phyloP scores from a whole-genome alignment of 2,888 invertebrate species.

The Sympetrum striolatum region DNA sequence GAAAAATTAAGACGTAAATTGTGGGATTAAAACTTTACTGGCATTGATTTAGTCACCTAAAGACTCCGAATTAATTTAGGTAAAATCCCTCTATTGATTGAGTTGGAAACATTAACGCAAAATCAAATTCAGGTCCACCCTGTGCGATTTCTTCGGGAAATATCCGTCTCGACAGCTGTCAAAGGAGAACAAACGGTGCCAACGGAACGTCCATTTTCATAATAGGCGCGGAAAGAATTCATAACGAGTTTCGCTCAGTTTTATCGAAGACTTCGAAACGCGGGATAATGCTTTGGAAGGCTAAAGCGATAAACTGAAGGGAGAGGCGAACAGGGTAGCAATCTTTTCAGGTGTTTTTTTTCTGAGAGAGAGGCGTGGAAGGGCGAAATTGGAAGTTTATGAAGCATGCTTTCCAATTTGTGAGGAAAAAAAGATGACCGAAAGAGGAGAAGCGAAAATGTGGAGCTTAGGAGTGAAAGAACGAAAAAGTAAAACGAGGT shows the following conservation, averaged over 20 bases:
- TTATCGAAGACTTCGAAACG: not conserved
- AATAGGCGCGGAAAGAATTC: not conserved
- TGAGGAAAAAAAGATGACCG: not conserved
- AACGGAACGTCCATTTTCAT: not conserved
- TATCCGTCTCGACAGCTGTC: no score
- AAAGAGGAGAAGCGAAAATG: not conserved
- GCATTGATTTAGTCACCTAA: no score
- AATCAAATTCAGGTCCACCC: no score
- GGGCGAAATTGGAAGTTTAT: not conserved
- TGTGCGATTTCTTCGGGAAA: no score
- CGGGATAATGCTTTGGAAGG: not conserved
- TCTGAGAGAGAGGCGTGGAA: not conserved
- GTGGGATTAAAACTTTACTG: no score
- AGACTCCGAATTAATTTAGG: no score
- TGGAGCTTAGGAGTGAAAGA: no score
- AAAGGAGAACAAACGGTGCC: no score
- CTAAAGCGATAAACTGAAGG: not conserved
- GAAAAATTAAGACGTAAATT: no score
- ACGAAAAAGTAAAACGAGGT: no score
- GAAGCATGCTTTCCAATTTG: constrained; percentile 6
- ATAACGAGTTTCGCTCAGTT: not conserved
- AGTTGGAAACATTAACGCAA: no score
- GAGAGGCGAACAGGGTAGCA: not conserved
- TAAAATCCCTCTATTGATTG: no score
- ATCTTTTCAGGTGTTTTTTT: not conserved